A percentile compares a stretch with the other conserved stretches of the same genome.
phyloP scores from a whole-genome alignment of 2,797 vertebrate genomes.

The Notamacropus eugenii region DNA sequence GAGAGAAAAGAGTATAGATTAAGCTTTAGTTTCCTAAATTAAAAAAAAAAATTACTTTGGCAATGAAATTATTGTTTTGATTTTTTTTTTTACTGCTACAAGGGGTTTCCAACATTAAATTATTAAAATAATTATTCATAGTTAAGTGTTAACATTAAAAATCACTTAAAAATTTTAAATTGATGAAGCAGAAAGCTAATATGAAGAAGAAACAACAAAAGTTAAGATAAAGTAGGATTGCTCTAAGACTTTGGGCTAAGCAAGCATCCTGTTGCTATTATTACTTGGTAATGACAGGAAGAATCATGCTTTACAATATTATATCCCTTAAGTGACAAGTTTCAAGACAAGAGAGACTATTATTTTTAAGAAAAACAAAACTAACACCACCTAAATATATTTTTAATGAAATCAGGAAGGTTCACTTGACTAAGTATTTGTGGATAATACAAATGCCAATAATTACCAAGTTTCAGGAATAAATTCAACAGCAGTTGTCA shows the following conservation, averaged over 20 bases:
- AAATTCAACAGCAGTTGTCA: conserved; percentile 12
- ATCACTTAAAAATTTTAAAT: conserved; percentile 27
- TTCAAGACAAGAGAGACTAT: conserved; percentile 44
- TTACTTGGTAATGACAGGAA: background rate
- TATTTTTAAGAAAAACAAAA: conserved; percentile 44
- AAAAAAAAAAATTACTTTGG: background rate
- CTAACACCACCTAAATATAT: conserved; percentile 3
- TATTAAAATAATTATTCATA: conserved; percentile 1
- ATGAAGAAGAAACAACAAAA: conserved; percentile 10
- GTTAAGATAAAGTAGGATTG: conserved; percentile 23
- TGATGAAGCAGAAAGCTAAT: conserved; percentile 50
- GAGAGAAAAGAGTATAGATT: background rate
- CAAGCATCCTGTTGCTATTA: background rate
- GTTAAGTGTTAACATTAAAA: conserved; percentile 28
- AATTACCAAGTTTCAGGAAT: conserved; percentile 17
- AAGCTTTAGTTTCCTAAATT: background rate
- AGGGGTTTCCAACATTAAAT: background rate
- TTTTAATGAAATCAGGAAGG: conserved; percentile 48
- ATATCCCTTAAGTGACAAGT: conserved; percentile 23
- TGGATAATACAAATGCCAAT: conserved; percentile 17
- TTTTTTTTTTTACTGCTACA: background rate
- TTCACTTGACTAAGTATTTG: background rate
- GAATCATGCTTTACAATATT: background rate
- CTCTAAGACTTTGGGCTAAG: conserved; percentile 4
- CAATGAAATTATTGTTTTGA: background rate